Percentiles rank a stretch among this genome's conserved stretches.
Evolutionary conservation across 2,113 vertebrate species (phyloP).

Genomic region (Phrynocephalus versicolor): DNA sequence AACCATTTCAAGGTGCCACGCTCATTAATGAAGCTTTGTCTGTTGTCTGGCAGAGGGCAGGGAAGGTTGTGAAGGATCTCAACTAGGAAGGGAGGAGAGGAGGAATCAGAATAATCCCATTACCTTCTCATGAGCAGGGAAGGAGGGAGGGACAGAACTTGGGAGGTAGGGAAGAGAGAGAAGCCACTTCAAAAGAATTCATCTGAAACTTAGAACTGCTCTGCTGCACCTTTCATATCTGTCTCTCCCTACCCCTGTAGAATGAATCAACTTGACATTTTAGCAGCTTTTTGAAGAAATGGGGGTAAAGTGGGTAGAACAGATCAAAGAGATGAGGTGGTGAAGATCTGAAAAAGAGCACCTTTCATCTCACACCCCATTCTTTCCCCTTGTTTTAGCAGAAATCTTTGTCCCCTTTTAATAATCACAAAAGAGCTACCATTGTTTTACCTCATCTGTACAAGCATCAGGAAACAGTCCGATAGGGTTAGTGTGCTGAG

Average conservation of each 20-base stretch:
- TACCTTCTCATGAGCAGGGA: slow-evolving; percentile 14
- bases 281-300: slow-evolving; percentile 68
- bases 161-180: slow-evolving; percentile 32
- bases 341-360: slow-evolving; percentile 69
- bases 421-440: slow-evolving; percentile 31
- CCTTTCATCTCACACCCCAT: slow-evolving; percentile 57
- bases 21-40: slow-evolving; percentile 35
- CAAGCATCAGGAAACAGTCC: slow-evolving; percentile 14
- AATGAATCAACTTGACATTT: slow-evolving; percentile 70
- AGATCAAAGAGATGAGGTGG: slow-evolving; percentile 64
- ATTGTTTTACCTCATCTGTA: slow-evolving; percentile 40
- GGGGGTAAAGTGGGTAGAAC: slow-evolving; percentile 67
- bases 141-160: slow-evolving; percentile 42
- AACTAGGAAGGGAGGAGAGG: neutral
- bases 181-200: slow-evolving; percentile 62
- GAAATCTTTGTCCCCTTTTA: slow-evolving; percentile 47
- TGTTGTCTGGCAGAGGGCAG: slow-evolving; percentile 30
- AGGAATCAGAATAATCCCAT: slow-evolving; percentile 54
- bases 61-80: slow-evolving; percentile 41
- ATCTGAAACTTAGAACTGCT: slow-evolving; percentile 55
- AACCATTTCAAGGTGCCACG: slow-evolving; percentile 33
- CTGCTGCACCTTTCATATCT: slow-evolving; percentile 66
- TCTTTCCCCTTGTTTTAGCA: slow-evolving; percentile 32
- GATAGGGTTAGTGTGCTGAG: neutral
- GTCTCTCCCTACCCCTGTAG: slow-evolving; percentile 51